Evolutionary conservation across 2,888 invertebrate genomes (phyloP).

Genomic region (Eupithecia tripunctaria): DNA sequence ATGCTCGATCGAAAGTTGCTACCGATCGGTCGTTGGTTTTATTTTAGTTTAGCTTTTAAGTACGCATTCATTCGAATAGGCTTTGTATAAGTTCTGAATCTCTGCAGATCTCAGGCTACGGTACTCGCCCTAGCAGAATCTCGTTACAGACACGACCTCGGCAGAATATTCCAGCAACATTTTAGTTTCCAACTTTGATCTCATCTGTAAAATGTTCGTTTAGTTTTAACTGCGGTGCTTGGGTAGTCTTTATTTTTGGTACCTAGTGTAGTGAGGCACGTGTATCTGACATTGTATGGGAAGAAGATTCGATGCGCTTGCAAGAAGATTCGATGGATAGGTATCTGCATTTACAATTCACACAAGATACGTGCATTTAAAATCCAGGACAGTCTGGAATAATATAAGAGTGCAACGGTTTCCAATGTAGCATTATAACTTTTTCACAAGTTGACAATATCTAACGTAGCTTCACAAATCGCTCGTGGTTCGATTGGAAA

Average conservation of each 20-base stretch:
- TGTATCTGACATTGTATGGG: slow-evolving; percentile 6
- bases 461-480: slow-evolving; percentile 10
- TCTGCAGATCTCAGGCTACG: slow-evolving; percentile 56
- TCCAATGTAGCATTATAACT: neutral
- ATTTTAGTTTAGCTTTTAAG: slow-evolving; percentile 56
- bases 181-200: slow-evolving; percentile 69
- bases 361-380: slow-evolving; percentile 41
- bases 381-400: slow-evolving; percentile 10
- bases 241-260: slow-evolving; percentile 59
- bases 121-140: slow-evolving; percentile 46
- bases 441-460: slow-evolving; percentile 14
- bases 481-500: slow-evolving; percentile 27
- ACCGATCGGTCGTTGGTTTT: slow-evolving; percentile 42
- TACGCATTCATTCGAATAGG: slow-evolving; percentile 50
- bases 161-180: slow-evolving; percentile 41
- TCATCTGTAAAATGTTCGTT: slow-evolving; percentile 59
- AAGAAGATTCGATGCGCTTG: neutral
- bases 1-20: slow-evolving; percentile 19
- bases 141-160: slow-evolving; percentile 33
- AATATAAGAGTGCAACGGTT: neutral
- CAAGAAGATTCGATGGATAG: slow-evolving; percentile 2
- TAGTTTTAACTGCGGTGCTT: slow-evolving; percentile 65
- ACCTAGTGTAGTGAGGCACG: slow-evolving; percentile 32
- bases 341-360: slow-evolving; percentile 55
- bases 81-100: slow-evolving; percentile 41